Evolutionary conservation across 2,888 invertebrate genomes (phyloP).

Genomic region (Polyommatus icarus): DNA sequence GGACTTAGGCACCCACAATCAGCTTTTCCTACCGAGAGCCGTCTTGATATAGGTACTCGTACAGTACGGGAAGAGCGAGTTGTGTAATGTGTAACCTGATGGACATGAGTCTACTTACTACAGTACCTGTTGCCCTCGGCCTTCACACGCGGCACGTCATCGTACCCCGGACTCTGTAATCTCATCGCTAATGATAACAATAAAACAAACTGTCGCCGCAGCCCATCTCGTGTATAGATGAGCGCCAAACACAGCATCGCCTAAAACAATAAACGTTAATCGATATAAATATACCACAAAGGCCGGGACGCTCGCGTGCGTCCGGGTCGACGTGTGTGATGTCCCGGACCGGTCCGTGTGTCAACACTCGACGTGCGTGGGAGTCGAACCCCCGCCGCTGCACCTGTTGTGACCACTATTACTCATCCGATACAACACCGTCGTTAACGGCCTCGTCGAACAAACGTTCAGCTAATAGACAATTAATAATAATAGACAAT

Average conservation of each 20-base stretch:
- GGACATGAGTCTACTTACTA: not conserved
- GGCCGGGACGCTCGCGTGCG: not conserved
- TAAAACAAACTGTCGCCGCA: not conserved
- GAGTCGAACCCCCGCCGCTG: not conserved
- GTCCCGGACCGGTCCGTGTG: conserved; percentile 4
- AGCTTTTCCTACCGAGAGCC: too few relatives aligned
- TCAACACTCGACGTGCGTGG: not conserved
- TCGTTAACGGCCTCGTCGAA: not conserved
- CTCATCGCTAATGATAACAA: conserved; percentile 9
- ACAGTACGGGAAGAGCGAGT: not conserved
- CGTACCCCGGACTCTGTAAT: not conserved
- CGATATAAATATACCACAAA: conserved; percentile 9
- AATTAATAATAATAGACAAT: too few relatives aligned
- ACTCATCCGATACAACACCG: not conserved
- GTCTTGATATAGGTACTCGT: too few relatives aligned
- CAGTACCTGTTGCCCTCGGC: not conserved
- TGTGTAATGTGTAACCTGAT: not conserved
- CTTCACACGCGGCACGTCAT: not conserved
- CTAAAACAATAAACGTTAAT: conserved; percentile 21
- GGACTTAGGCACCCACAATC: too few relatives aligned
- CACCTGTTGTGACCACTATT: not conserved
- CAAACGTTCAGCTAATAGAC: not conserved
- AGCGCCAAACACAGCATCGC: not conserved
- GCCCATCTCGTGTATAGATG: not conserved
- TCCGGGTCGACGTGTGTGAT: not conserved